Base-by-base conservation (phyloP, 2,113 vertebrate genomes). In the Maccullochella peelii region DNA sequence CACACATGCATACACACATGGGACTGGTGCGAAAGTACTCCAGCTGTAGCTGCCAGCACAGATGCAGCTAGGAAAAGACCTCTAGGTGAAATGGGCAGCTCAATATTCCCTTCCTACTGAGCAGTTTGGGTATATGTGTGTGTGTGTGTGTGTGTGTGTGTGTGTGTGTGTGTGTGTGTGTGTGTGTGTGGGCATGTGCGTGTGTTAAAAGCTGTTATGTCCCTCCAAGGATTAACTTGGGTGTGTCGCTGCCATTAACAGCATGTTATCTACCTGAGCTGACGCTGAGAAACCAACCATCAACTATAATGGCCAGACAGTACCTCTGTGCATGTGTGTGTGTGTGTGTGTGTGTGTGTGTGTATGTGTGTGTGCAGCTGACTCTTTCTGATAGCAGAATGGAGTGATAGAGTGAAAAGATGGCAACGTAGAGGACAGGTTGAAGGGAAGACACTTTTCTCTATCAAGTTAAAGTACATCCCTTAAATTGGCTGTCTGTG, bases 261-360 rank as follows among this genome's bases (percentile, higher is more conserved):
- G 44, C 38, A 62, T 67, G 79, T 65, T 85, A 79, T 70, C 66
- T 81, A 77, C 76, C 68, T 79, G 76, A 33, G 61, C 21, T 54
- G 63, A 36, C 0, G 14, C 77, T 76, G 38, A 47, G 14, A 73
- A 65, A 65, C 63, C 68, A 80, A 21, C 58, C 59, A 78, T 67
- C 40, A 65, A 66, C 50, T 15, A 6, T 65, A 62, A 70, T 63
- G 68, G 44, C 61, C 33, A 25, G 42, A 57, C 67, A 27, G 42
- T 9, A 20, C 16, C 33, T 61, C 14, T 75, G 33, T 49, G 44
- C 23, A 42, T 50, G 27, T 61, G 59, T n/a, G 75, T 36, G 66
- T 23, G 49, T 47, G 8, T 40, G 40, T 18, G 16, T 66, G 63
- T 36, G 76, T 3, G 12, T 40, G 23, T 65, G 59, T 27, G 12